These are phyloP conservation scores for Stigmatopora nigra DNA, from an alignment of 2,113 vertebrate species.

Conservation along the genomic window DNA sequence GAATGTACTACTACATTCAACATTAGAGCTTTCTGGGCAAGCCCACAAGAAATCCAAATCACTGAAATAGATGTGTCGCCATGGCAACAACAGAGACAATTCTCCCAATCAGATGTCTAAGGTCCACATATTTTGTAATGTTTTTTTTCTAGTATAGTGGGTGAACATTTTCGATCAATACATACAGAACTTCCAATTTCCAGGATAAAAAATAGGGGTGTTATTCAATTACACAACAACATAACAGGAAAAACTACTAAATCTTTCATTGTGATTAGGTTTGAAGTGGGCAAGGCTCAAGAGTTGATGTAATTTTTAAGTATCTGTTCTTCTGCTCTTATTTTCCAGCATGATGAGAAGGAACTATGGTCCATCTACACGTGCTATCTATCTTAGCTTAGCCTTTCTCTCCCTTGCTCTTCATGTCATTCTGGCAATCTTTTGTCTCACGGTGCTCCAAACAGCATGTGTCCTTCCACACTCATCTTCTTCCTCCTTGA, in stretches of 20 bases:
- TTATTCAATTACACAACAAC: not conserved
- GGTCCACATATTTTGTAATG: not conserved
- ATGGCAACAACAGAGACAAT: not conserved
- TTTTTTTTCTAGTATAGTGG: not conserved
- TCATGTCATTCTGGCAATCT: constrained; percentile 67
- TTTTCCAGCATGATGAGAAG: constrained; percentile 49
- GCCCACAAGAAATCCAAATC: not conserved
- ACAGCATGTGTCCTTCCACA: constrained; percentile 46
- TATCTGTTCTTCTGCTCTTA: constrained; percentile 3
- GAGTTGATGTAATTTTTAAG: constrained; percentile 2
- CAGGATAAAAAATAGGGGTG: not conserved
- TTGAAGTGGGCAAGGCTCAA: constrained; percentile 5
- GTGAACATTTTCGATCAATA: not conserved
- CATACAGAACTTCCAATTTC: not conserved
- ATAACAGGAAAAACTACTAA: not conserved
- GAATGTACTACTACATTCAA: not conserved
- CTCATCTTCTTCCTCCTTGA: constrained; percentile 23
- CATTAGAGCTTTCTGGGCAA: not conserved
- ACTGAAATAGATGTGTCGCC: not conserved
- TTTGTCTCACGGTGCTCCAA: constrained; percentile 50
- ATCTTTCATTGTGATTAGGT: constrained; percentile 14
- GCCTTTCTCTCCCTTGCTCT: constrained; percentile 65
- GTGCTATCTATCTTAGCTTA: constrained; percentile 65
- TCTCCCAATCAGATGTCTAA: not conserved
- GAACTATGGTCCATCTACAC: constrained; percentile 58